Evolutionary conservation across 2,888 invertebrate species (phyloP).

Genomic region (Ferrisia virgata): DNA sequence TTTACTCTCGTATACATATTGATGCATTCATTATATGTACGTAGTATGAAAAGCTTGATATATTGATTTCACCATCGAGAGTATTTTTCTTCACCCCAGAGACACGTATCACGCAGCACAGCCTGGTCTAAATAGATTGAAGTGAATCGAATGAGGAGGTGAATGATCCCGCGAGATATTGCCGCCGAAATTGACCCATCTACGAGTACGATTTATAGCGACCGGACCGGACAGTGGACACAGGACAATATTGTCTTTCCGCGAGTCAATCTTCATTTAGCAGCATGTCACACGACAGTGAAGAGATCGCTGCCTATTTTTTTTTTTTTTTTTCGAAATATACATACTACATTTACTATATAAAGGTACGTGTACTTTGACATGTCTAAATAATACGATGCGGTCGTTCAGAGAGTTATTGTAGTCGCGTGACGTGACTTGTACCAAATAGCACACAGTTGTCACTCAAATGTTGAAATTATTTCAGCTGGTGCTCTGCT

Average conservation of each 20-base stretch:
- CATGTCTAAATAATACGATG: background rate
- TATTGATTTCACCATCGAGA: background rate
- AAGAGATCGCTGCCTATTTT: background rate
- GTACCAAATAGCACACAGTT: background rate
- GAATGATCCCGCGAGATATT: background rate
- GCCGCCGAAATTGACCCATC: no score
- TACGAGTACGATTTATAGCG: no score
- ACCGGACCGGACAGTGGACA: background rate
- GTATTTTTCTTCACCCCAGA: background rate
- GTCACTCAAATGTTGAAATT: background rate
- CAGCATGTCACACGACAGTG: background rate
- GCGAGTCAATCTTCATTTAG: background rate
- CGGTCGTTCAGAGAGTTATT: background rate
- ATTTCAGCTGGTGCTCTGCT: conserved; percentile 3
- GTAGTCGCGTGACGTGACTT: background rate
- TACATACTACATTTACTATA: no score
- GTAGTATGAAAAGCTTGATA: background rate
- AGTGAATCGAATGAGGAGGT: no score
- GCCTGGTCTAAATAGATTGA: no score
- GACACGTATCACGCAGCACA: no score
- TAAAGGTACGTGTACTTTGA: no score
- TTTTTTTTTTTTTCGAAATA: background rate
- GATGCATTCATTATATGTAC: no score
- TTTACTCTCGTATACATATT: no score
- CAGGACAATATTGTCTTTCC: background rate